Evolutionary conservation across 2,888 invertebrate species (phyloP), one percentile per base, ranked within the genome.

Genomic region (Acutogordius australiensis): DNA sequence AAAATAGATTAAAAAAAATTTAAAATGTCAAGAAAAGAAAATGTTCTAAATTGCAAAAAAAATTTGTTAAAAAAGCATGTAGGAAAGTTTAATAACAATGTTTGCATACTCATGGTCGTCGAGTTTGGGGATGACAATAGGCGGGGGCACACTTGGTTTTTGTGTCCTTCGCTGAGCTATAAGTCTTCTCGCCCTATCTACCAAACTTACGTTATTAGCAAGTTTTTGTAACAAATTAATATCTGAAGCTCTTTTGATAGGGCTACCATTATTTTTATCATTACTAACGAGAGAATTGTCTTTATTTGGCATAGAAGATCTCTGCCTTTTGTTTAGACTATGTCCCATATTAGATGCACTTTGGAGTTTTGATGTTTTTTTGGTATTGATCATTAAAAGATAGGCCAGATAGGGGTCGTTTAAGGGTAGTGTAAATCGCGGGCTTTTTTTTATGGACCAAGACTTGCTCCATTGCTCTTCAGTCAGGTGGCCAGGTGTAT

Each of bases 81-180:
- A n/a, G n/a, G n/a, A n/a, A n/a, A n/a, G n/a, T n/a, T n/a, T n/a
- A n/a, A n/a, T n/a, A n/a, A n/a, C n/a, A n/a, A n/a, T n/a, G n/a
- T n/a, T n/a, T n/a, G n/a, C n/a, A n/a, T n/a, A n/a, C n/a, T n/a
- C n/a, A n/a, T n/a, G n/a, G n/a, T n/a, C n/a, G n/a, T n/a, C 75
- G 8, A 94, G 81, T 0, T 87, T 87, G 0, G 91, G 91, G 64
- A 91, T 84, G 1, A 87, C 78, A 2, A 94, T 86, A 28, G 86
- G 81, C 0, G 90, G 90, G 0, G 84, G 81, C 26, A 51, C 26
- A 1, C 80, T 78, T 23, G 51, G 51, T n/a, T n/a, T 51, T 64
- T 83, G 81, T 0, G 83, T 81, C 1, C 88, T 79, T 67, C 87
- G 87, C 68, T 88, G 81, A 0, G 85, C 84, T 60, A 87, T 71